A percentile compares a stretch with the other conserved stretches of the same genome.
Conservation (phyloP, 2,113 vertebrate species). For the Paradoxurus hermaphroditus region DNA sequence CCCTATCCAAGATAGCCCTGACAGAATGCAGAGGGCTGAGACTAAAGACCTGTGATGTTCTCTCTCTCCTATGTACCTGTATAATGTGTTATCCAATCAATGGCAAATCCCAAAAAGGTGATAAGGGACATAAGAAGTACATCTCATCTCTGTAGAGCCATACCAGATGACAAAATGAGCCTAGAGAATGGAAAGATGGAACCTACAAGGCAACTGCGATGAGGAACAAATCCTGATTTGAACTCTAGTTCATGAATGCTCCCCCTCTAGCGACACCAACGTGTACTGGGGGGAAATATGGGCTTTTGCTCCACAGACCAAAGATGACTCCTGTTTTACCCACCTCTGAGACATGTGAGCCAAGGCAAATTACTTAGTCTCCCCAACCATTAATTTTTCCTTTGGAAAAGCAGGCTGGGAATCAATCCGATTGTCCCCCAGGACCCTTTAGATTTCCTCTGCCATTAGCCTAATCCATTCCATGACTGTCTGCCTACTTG, state of each 20-base stretch:
- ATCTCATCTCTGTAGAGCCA: background rate
- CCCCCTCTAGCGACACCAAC: background rate
- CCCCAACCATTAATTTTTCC: background rate
- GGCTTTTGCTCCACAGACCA: background rate
- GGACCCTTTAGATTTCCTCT: background rate
- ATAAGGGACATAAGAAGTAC: background rate
- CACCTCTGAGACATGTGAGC: background rate
- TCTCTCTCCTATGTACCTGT: background rate
- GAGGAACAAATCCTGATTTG: background rate
- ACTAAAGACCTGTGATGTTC: background rate
- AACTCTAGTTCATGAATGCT: background rate
- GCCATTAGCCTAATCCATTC: background rate
- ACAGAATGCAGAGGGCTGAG: background rate
- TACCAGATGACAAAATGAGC: background rate
- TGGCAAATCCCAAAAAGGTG: background rate
- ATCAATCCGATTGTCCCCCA: background rate
- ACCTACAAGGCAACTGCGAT: background rate
- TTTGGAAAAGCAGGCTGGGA: background rate
- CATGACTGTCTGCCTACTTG: background rate
- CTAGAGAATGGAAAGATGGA: background rate
- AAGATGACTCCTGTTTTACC: background rate
- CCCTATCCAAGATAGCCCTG: background rate
- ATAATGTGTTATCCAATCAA: background rate
- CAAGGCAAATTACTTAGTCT: background rate
- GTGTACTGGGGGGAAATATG: background rate